Evolutionary conservation across 2,888 invertebrate genomes (phyloP).

Genomic region (Dicyrtomina minuta): DNA sequence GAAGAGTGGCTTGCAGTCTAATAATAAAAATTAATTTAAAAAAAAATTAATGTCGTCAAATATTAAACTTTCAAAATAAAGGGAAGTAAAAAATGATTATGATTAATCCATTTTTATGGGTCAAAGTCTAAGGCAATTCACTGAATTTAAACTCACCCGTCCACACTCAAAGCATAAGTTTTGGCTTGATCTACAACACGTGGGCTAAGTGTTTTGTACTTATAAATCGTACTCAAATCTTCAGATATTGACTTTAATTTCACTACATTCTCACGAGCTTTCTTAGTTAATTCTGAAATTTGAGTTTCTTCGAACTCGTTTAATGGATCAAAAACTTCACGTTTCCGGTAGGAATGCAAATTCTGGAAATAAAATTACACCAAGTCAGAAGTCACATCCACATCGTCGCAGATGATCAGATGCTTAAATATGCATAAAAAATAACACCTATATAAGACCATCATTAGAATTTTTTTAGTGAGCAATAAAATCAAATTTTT

Average conservation of each 20-base stretch:
- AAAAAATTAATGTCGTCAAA: no score
- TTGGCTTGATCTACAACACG: constrained; percentile 42
- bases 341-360: constrained; percentile 17
- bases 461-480: neutral
- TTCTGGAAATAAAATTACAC: no score
- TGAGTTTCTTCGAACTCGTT: constrained; percentile 60
- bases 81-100: no score
- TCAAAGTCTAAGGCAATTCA: no score
- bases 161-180: constrained; percentile 35
- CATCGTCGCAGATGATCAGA: neutral
- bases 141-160: constrained; percentile 36
- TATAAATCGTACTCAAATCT: constrained; percentile 37
- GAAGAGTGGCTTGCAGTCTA: constrained; percentile 72
- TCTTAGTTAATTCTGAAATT: constrained; percentile 61
- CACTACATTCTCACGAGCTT: constrained; percentile 58
- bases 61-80: no score
- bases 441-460: neutral
- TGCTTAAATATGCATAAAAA: neutral
- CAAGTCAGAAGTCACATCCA: neutral
- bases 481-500: constrained; percentile 1
- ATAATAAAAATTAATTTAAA: constrained; percentile 46
- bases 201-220: constrained; percentile 34
- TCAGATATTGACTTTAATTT: constrained; percentile 33
- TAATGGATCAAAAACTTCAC: constrained; percentile 16
- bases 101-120: no score